Conservation (phyloP, 2,888 invertebrate genomes). For the Plagiodera versicolora region DNA sequence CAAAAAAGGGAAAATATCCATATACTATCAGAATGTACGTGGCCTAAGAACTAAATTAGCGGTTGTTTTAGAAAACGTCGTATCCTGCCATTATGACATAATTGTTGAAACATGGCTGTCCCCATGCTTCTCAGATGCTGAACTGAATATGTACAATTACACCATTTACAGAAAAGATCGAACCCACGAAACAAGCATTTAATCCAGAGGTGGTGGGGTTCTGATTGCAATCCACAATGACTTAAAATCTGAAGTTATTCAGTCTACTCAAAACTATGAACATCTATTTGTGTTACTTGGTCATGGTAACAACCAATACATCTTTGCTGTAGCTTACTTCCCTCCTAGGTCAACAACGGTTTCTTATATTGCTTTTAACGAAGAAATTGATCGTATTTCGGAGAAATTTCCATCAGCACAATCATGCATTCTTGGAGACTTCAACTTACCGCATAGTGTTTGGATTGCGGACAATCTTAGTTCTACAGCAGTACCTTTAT, state of each 20-base stretch:
- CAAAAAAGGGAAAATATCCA: not conserved
- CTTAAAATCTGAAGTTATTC: conserved; percentile 1
- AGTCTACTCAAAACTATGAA: conserved; percentile 5
- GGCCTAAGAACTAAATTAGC: too few species aligned
- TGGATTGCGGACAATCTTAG: not conserved
- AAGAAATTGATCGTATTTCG: conserved; percentile 1
- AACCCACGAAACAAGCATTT: not conserved
- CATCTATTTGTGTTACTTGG: not conserved
- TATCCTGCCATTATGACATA: not conserved
- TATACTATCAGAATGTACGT: too few species aligned
- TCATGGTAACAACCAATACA: not conserved
- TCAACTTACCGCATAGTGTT: too few species aligned
- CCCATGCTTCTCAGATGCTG: not conserved
- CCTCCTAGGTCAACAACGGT: not conserved
- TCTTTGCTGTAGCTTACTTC: conserved; percentile 2
- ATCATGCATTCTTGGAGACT: conserved; percentile 1
- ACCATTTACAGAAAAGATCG: conserved; percentile 1
- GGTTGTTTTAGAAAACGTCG: too few species aligned
- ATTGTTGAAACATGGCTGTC: not conserved
- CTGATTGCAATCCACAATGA: conserved; percentile 1
- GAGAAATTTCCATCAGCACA: not conserved
- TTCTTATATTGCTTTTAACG: not conserved
- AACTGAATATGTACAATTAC: not conserved
- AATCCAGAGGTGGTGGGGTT: not conserved
- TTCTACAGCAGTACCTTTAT: conserved; percentile 2